These are phyloP conservation scores for Proisotoma minuta DNA, from an alignment of 2,888 invertebrate species.

Conservation along the genomic window DNA sequence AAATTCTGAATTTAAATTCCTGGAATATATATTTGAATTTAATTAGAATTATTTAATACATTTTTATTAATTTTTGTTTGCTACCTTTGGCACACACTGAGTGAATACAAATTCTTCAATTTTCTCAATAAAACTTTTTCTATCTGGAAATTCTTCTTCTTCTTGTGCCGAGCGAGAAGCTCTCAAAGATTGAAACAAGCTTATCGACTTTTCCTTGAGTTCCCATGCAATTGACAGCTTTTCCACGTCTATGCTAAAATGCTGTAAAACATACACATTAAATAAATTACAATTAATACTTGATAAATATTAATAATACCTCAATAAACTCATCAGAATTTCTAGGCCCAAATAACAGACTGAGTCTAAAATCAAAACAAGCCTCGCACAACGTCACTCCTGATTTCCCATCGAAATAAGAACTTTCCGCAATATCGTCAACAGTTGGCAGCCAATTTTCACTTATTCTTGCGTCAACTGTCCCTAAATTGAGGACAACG, in stretches of 20 bases:
- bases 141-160: background rate
- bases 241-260: constrained; percentile 46
- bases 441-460: constrained; percentile 46
- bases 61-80: background rate
- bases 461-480: constrained; percentile 38
- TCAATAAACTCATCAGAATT: constrained; percentile 47
- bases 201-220: constrained; percentile 41
- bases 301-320: constrained; percentile 19
- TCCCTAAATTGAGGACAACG: constrained; percentile 42
- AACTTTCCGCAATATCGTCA: constrained; percentile 38
- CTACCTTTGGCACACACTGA: constrained; percentile 45
- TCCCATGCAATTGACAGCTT: constrained; percentile 42
- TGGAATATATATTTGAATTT: constrained; percentile 4
- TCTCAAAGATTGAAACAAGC: constrained; percentile 31
- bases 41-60: constrained; percentile 6
- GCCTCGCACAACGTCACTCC: constrained; percentile 40
- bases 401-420: constrained; percentile 40
- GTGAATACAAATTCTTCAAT: constrained; percentile 43
- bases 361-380: constrained; percentile 44
- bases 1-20: constrained; percentile 46
- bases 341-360: constrained; percentile 44
- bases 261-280: constrained; percentile 19
- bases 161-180: constrained; percentile 14
- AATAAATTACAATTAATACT: background rate
- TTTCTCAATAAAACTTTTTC: constrained; percentile 29